Conservation (phyloP, 37 sponge, comb jelly and placozoan genomes). For the Cladorhizidae sp. region DNA sequence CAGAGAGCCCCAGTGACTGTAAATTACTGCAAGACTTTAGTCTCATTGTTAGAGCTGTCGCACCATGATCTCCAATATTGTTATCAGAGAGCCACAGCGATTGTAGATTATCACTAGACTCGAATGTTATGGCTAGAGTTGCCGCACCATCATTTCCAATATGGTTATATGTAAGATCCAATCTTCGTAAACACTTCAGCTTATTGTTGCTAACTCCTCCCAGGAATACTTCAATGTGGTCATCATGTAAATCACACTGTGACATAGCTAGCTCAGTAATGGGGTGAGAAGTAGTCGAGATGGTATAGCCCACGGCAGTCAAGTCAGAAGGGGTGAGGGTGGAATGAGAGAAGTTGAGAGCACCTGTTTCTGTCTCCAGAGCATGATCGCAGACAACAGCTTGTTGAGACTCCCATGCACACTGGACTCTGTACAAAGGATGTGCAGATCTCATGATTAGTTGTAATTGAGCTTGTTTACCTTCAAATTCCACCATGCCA, state of each 20-base stretch:
- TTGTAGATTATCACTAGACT: neutral
- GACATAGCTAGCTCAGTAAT: neutral
- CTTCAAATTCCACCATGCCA: neutral
- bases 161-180: neutral
- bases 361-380: neutral
- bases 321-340: neutral
- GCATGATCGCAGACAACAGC: neutral
- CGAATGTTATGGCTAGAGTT: neutral
- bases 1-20: neutral
- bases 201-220: neutral
- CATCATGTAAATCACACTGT: neutral
- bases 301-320: neutral
- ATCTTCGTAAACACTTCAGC: neutral
- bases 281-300: neutral
- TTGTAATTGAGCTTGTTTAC: neutral
- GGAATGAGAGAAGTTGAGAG: neutral
- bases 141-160: neutral
- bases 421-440: neutral
- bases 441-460: neutral
- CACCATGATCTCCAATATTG: neutral
- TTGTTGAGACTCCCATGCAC: slow-evolving; percentile 14
- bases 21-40: neutral
- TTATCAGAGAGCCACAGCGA: neutral
- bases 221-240: neutral
- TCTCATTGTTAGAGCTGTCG: neutral